Conservation (phyloP, 2,113 vertebrate species). For the Chaetodon trifascialis region DNA sequence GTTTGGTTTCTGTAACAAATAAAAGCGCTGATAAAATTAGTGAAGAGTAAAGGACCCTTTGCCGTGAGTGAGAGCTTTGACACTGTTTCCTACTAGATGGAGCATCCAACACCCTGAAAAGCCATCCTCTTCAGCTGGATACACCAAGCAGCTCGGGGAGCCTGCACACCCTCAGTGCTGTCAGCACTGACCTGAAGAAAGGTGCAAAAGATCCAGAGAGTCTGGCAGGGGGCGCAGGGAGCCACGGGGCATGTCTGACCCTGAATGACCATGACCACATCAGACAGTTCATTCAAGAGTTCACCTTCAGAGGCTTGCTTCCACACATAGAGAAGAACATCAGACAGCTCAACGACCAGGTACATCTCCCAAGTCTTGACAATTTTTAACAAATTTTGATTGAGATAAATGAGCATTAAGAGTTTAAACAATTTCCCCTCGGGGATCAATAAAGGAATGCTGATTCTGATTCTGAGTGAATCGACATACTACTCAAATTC, state of each 20-base stretch:
- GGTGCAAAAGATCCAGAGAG: constrained; percentile 73
- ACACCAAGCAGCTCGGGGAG: constrained; percentile 73
- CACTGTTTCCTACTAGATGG: constrained; percentile 77
- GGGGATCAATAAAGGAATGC: too few relatives aligned
- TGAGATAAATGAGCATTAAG: background rate
- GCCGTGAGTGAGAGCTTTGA: background rate
- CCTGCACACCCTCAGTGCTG: constrained; percentile 75
- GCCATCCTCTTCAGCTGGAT: constrained; percentile 90
- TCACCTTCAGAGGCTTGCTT: constrained; percentile 95
- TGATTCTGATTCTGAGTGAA: too few relatives aligned
- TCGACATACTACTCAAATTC: too few relatives aligned
- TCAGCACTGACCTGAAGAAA: constrained; percentile 83
- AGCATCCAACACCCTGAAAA: constrained; percentile 84
- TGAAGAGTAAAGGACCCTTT: background rate
- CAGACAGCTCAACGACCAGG: constrained; percentile 98
- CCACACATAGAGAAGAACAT: constrained; percentile 98
- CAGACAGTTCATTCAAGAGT: constrained; percentile 97
- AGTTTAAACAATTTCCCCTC: too few relatives aligned
- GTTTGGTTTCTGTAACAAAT: background rate
- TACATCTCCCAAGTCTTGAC: constrained; percentile 56
- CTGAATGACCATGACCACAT: constrained; percentile 97
- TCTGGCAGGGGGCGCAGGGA: constrained; percentile 64
- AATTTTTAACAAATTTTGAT: background rate
- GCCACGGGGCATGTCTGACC: constrained; percentile 92
- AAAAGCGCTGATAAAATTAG: background rate